Conservation (phyloP, 2,113 vertebrate genomes). For the Phoenicopterus ruber region DNA sequence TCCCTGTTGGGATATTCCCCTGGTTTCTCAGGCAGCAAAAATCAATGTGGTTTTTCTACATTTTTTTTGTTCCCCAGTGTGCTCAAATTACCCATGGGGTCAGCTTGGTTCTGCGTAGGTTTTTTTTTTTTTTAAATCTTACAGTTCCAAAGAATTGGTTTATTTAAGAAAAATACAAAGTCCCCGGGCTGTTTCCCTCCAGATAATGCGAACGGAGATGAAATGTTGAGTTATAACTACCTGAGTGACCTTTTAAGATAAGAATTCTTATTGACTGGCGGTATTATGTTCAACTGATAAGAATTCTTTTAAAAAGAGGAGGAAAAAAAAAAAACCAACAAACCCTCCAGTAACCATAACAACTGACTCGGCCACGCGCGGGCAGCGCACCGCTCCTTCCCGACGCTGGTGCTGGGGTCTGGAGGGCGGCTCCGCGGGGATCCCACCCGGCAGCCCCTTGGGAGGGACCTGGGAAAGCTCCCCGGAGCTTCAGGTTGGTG, state of each 20-base stretch:
- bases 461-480: not conserved
- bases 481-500: not conserved
- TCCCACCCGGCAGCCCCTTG: not conserved
- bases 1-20: not conserved
- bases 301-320: not conserved
- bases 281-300: constrained; percentile 60
- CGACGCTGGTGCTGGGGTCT: not conserved
- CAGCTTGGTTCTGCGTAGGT: not conserved
- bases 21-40: not conserved
- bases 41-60: not conserved
- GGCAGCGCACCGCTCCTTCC: not conserved
- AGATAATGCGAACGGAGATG: not conserved
- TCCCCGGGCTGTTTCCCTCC: constrained; percentile 41
- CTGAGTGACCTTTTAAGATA: constrained; percentile 58
- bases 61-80: not conserved
- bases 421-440: accelerated
- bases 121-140: not conserved
- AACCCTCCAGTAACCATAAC: constrained; percentile 33
- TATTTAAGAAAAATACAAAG: not conserved
- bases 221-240: constrained; percentile 30
- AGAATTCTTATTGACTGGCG: constrained; percentile 27
- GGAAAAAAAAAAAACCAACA: not conserved
- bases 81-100: not conserved
- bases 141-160: not conserved
- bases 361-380: not conserved